Evolutionary conservation across 2,797 vertebrate genomes (phyloP), one percentile per base, ranked within the genome.

Genomic region (Anguilla pacifica): DNA sequence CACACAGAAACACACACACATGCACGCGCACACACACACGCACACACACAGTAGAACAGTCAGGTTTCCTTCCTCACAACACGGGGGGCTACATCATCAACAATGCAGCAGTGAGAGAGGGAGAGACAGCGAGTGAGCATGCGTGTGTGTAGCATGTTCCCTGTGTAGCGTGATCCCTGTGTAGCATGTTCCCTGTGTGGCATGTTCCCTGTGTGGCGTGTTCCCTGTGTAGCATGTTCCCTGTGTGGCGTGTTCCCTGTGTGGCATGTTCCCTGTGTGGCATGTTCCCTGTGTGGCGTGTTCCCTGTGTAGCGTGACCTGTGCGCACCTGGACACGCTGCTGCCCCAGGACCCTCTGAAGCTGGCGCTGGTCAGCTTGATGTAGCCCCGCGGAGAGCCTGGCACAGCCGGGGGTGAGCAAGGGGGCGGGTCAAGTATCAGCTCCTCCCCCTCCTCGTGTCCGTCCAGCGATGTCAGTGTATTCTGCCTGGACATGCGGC

Each of bases 321-420:
- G 15, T 86, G 79, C 89, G 88, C 85, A 95, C 96, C 96, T 96
- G 92, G 94, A 96, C 3, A 96, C 0, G 55, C 95, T 96, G 94
- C 96, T 97, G 67, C 91, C 93, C 94, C 89, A 95, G 82, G 95
- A 95, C 1, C 89, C 35, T 82, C 91, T 95, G 39, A 92, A 94
- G 17, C 94, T 93, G 53, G 95, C 88, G 53, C 59, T 94, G 88
- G 74, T 93, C 6, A 94, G 91, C 90, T 92, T 94, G 46, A 49
- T 79, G 39, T 96, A 96, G 67, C 90, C 89, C 0, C 85, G 91
- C 11, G 35, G 87, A 0, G 92, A 92, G 55, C 92, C 88, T 49
- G 91, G 86, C 46, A 84, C 25, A 0, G 67, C 72, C 0, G 92
- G 91, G 0, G 94, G 92, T 0, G 94, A 91, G 72, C 67, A 84